These are phyloP conservation scores for Rhabdophis nuchalis DNA, from an alignment of 2,797 vertebrate species.

Conservation along the genomic window DNA sequence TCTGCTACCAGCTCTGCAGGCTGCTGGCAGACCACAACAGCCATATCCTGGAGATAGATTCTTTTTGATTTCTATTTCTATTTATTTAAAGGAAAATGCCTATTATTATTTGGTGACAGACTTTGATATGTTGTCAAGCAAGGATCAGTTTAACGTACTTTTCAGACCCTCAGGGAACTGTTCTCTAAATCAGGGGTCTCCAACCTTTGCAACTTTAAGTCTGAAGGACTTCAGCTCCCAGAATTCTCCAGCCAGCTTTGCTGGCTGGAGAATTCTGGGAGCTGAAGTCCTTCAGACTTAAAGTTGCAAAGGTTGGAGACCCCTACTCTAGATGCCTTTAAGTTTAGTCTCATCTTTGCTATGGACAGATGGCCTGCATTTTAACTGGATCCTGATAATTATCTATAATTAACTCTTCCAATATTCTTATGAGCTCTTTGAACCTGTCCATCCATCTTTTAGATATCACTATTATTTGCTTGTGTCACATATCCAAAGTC, in stretches of 20 bases:
- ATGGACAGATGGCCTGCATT: neutral
- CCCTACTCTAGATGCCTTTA: neutral
- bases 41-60: neutral
- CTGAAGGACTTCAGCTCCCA: no score
- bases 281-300: no score
- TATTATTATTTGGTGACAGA: neutral
- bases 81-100: neutral
- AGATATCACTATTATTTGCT: neutral
- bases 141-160: neutral
- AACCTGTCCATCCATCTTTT: neutral
- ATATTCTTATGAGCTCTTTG: neutral
- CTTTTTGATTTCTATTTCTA: neutral
- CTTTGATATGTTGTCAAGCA: no score
- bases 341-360: neutral
- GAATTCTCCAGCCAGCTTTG: no score
- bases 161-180: neutral
- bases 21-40: no score
- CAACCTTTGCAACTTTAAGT: no score
- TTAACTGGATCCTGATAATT: neutral
- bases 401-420: neutral
- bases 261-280: no score
- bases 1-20: no score
- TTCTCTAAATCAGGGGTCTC: no score
- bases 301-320: no score
- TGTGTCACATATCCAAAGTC: neutral